Evolutionary conservation across 2,797 vertebrate species (phyloP), one percentile per base, ranked within the genome.

Genomic region (Phrynocephalus vlangalii): DNA sequence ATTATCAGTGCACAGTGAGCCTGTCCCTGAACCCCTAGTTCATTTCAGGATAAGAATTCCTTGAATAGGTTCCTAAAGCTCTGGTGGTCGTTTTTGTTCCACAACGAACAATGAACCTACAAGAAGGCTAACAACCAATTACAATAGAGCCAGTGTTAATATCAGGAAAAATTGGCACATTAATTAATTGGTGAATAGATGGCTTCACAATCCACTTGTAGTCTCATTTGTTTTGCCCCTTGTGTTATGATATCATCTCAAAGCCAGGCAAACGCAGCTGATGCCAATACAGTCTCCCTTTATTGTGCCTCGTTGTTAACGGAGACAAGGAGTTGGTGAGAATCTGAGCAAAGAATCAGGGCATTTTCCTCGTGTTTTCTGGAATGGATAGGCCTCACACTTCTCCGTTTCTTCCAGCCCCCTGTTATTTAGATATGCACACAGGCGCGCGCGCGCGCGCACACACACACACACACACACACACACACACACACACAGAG

Each of bases 201-300:
- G 93, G 94, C 92, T 94, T 92, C 93, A 84, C 85, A 89, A 83
- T 76, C 89, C 1, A 70, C 88, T 80, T 91, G 89, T 88, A 92
- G 88, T 78, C 90, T 72, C 52, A 6, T 86, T 88, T 70, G 79
- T 94, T 92, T 71, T 92, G 90, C 22, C 87, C 91, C 92, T 94
- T 92, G 90, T 92, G 91, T 94, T 95, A 89, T 96, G 96, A 96
- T 94, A 95, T 96, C 96, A 96, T 95, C 95, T 87, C 80, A 86
- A 93, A 93, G 86, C 88, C 92, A 92, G 82, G 89, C 91, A 94
- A 95, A 94, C 92, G 92, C 94, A 94, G 93, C 95, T 94, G 93
- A 93, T 91, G 91, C 93, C 92, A 91, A 95, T 95, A 96, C 91
- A 95, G 93, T 92, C 87, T 63, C 60, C 18, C 60, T 90, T 90